Evolutionary conservation across 2,888 invertebrate genomes (phyloP).

Genomic region (Caenorhabditis sp.): DNA sequence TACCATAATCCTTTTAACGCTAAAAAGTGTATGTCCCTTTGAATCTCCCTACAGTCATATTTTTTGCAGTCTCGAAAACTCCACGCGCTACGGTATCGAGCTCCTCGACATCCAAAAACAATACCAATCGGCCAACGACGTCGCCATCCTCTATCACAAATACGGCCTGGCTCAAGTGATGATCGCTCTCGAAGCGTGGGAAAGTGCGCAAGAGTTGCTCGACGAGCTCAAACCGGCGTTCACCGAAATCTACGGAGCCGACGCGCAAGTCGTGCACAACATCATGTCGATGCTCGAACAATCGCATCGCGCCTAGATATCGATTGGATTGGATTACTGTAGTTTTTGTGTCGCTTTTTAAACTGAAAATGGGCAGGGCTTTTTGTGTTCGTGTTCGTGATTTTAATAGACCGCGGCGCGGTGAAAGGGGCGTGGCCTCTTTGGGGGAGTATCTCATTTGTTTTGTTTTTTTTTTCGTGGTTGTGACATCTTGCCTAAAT

Average conservation of each 20-base stretch:
- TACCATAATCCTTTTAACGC: too few species aligned
- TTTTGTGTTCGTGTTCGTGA: too few species aligned
- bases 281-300: neutral
- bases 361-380: too few species aligned
- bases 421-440: too few species aligned
- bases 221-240: constrained; percentile 13
- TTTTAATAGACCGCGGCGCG: too few species aligned
- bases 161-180: constrained; percentile 15
- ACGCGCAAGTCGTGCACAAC: neutral
- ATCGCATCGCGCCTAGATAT: neutral
- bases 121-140: constrained; percentile 24
- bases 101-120: constrained; percentile 18
- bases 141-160: constrained; percentile 22
- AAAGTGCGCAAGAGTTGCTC: constrained; percentile 13
- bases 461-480: neutral
- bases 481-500: neutral
- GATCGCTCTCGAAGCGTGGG: constrained; percentile 10
- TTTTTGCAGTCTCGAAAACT: constrained; percentile 14
- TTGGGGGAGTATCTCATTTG: too few species aligned
- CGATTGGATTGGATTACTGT: too few species aligned
- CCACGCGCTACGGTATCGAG: constrained; percentile 10
- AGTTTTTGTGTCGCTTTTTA: too few species aligned
- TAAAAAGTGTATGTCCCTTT: too few species aligned
- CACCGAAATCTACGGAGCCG: constrained; percentile 11
- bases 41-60: too few species aligned